Evolutionary conservation across 1,140 invertebrate species (phyloP), one percentile per base, ranked within the genome.

Genomic region (Diorhabda carinulata): DNA sequence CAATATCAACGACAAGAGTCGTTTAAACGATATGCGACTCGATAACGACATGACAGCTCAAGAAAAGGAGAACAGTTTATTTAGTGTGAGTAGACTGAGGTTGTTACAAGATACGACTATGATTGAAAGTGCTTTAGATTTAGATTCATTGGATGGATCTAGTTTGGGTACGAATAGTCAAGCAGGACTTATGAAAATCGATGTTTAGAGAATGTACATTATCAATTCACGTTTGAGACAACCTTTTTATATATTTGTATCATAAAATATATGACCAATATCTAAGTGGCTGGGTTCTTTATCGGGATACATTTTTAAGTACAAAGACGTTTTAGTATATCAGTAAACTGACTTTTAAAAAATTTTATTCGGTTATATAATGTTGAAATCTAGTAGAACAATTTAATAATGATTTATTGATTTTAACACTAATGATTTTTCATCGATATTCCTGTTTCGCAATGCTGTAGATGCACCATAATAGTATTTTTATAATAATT

Each of bases 101-200:
- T 81, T 93, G 70, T 83, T 93, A 67, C 91, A 92, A 74, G 90
- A 92, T 79, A 92, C 91, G 9, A 93, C 92, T 4, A 93, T 94
- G 92, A 93, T 93, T 76, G 91, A 93, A 76, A 92, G 91, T 42
- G 92, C 92, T 6, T 83, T 94, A 66, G 92, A 95, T 83, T 84
- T 94, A 67, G 93, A 95, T 81, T 92, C 91, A 68, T 81, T 92
- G 64, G 89, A 90, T 78, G 90, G 88, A 59, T 85, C 87, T 1
- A 87, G 79, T 72, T 75, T 80, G 59, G 78, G 79, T 6, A 74
- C 76, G 5, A 78, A 77, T 64, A 80, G 78, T 72, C 79, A 79
- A 67, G 77, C 78, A 25, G 79, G 77, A 57, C 64, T 80, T 6
- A 78, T 80, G 77, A 80, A 78, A 73, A 70, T 79, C 66, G 70